Base-by-base conservation (phyloP, 2,888 invertebrate species). In the Mesodorylaimus sp. region DNA sequence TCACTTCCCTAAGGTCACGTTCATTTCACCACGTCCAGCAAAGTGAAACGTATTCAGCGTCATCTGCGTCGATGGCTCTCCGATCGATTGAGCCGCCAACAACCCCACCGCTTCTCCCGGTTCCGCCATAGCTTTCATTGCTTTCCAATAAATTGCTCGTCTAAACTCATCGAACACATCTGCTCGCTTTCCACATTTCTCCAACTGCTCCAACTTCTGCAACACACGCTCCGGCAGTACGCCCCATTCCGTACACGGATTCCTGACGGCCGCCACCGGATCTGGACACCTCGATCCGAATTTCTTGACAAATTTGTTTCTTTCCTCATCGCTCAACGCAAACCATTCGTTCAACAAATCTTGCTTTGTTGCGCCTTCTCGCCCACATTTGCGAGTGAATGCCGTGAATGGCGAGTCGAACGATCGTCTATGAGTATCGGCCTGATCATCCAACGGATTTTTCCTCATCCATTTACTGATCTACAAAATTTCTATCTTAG, bases 61-160 rank as follows among this genome's bases (percentile, higher is more conserved):
- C 97, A 99, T 97, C 75, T 99, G 97, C 52, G 97, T 99, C 1
- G 95, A 95, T 0, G 97, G 97, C 70, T 99, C 97, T 51, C 97
- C 97, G 54, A 99, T 82, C 0, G 91, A 91, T 71, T 95, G 95
- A 1, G 95, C 95, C 16, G 97, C 95, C 55, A 97, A 69, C 23
- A 93, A 70, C 2, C 93, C 93, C 1, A 99, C 97, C 0, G 93
- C 83, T 69, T 99, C 97, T 0, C 97, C 97, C 0, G 95, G 87
- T 26, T 78, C 77, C 24, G 80, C 83, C 61, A 85, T 69, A 0
- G 85, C 77, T 55, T 77, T 77, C 66, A 84, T 76, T 47, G 77
- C 76, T 52, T 65, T 65, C 63, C 64, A 65, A 52, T 54, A 62
- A 25, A 64, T 50, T 1, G 60, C 56, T 42, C 58, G 50, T 42